Percentiles rank a stretch among this genome's conserved stretches.
Conservation (phyloP, 2,797 vertebrate species). For the Hyperoplus immaculatus region DNA sequence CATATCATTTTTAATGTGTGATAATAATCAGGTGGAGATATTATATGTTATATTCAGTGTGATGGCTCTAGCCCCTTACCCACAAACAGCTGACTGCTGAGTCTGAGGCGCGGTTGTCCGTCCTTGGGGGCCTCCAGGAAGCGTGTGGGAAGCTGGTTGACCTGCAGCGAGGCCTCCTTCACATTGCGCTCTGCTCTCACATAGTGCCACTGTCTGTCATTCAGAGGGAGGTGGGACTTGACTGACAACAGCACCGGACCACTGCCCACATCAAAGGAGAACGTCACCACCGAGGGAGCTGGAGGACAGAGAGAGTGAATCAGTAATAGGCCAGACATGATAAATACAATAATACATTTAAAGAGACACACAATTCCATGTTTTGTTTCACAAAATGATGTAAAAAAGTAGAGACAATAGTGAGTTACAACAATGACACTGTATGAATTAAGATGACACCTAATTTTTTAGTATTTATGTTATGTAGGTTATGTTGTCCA, state of each 20-base stretch:
- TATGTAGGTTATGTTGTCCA: no score
- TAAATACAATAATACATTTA: no score
- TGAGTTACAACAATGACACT: no score
- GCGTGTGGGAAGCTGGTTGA: constrained; percentile 91
- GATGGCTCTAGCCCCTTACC: constrained; percentile 83
- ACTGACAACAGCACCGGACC: constrained; percentile 88
- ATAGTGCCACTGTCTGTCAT: constrained; percentile 97
- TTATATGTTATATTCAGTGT: background rate
- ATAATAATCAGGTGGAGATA: no score
- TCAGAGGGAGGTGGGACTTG: constrained; percentile 90
- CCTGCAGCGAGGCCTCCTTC: constrained; percentile 92
- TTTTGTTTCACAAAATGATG: no score
- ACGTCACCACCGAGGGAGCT: constrained; percentile 93
- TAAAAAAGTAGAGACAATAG: no score
- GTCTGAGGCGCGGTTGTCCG: constrained; percentile 91
- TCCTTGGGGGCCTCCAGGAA: constrained; percentile 87
- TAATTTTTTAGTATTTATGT: no score
- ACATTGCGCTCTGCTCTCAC: constrained; percentile 92
- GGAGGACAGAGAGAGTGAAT: constrained; percentile 31
- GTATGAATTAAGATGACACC: no score
- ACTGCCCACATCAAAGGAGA: constrained; percentile 94
- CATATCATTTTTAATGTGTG: no score
- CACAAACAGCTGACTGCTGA: constrained; percentile 95
- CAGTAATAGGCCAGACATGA: no score
- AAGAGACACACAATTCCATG: no score